Evolutionary conservation across 2,113 vertebrate species (phyloP).

Genomic region (Grus americana): DNA sequence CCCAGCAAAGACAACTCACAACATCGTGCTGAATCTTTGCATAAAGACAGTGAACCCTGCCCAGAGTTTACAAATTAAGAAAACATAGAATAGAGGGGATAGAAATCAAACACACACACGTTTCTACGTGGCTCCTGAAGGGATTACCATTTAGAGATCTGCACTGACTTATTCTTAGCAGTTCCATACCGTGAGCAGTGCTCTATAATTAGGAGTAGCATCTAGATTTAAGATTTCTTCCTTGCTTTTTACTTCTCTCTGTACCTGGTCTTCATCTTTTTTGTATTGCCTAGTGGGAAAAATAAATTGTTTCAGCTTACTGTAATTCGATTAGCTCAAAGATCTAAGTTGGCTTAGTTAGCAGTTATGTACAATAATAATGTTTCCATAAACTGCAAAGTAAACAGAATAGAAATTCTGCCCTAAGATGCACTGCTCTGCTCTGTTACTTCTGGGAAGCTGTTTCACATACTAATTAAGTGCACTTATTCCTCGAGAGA

Average conservation of each 20-base stretch:
- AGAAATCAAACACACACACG: neutral
- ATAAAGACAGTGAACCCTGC: neutral
- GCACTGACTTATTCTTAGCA: neutral
- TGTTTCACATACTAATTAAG: neutral
- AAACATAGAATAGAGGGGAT: neutral
- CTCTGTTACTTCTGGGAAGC: neutral
- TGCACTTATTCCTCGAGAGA: neutral
- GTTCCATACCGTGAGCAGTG: conserved; percentile 80
- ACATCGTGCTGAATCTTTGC: neutral
- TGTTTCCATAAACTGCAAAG: neutral
- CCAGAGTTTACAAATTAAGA: neutral
- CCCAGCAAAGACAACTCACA: neutral
- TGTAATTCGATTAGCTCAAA: neutral
- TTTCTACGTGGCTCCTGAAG: neutral
- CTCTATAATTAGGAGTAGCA: conserved; percentile 74
- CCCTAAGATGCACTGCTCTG: neutral
- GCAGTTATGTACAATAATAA: neutral
- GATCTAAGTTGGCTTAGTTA: neutral
- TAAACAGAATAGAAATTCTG: conserved; percentile 6
- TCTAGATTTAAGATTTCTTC: conserved; percentile 52
- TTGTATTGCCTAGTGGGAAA: conserved; percentile 61
- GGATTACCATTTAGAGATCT: neutral
- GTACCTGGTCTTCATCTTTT: conserved; percentile 63
- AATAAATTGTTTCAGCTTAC: neutral
- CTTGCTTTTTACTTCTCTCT: conserved; percentile 42